phyloP scores from a whole-genome alignment of 2,797 vertebrate genomes.

The Odontamblyopus lacepedii region DNA sequence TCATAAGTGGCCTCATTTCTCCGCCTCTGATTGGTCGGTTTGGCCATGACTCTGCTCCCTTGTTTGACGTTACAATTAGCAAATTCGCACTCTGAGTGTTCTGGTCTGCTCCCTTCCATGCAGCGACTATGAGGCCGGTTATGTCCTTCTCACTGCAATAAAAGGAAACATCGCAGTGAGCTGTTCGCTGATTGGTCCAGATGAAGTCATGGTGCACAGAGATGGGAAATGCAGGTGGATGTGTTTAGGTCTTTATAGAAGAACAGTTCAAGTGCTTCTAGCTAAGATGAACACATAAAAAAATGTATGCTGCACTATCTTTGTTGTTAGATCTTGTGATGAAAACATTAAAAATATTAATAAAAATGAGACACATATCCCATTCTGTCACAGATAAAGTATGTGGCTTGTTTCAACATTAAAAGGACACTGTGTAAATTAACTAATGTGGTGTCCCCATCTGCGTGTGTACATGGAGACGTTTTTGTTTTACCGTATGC shows the following conservation, averaged over 20 bases:
- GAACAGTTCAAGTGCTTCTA: constrained; percentile 5
- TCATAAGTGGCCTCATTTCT: constrained; percentile 75
- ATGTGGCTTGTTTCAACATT: too few relatives aligned
- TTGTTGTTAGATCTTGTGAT: background rate
- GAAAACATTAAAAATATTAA: constrained; percentile 1
- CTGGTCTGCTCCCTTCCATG: constrained; percentile 35
- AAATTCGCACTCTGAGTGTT: constrained; percentile 65
- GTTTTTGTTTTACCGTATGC: too few relatives aligned
- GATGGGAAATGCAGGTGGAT: constrained; percentile 51
- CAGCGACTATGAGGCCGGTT: constrained; percentile 12
- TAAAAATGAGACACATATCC: background rate
- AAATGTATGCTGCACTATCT: background rate
- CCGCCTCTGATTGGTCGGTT: constrained; percentile 60
- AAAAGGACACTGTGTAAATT: too few relatives aligned
- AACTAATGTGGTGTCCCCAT: too few relatives aligned
- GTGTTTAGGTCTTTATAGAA: constrained; percentile 9
- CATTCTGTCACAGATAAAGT: too few relatives aligned
- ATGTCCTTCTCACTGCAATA: constrained; percentile 44
- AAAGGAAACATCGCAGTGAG: constrained; percentile 57
- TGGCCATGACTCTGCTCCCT: constrained; percentile 53
- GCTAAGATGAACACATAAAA: background rate
- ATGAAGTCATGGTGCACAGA: constrained; percentile 53
- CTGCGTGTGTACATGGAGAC: too few relatives aligned
- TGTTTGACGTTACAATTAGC: constrained; percentile 64
- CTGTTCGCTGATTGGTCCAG: constrained; percentile 57